These are phyloP conservation scores for Oxygymnocypris stewartii DNA, from an alignment of 2,113 vertebrate species.

Conservation along the genomic window DNA sequence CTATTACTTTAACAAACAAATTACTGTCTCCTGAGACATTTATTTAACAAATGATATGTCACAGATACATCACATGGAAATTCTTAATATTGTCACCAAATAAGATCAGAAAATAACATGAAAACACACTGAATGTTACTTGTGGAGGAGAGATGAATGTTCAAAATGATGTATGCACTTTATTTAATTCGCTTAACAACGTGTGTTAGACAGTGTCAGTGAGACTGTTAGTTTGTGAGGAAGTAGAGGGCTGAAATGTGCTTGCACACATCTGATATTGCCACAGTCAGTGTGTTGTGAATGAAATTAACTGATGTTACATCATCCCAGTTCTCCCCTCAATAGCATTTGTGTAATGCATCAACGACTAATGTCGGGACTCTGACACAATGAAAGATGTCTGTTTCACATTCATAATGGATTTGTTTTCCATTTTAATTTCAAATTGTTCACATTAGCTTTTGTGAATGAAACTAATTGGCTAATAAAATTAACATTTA, in stretches of 20 bases:
- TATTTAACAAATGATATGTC: not conserved
- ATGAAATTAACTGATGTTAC: constrained; percentile 1
- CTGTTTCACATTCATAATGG: not conserved
- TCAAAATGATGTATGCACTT: not conserved
- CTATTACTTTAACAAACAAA: too few species aligned
- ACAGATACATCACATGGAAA: not conserved
- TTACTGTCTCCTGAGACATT: not conserved
- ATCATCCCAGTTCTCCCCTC: not conserved
- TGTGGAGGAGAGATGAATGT: not conserved
- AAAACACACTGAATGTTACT: not conserved
- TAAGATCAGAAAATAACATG: not conserved
- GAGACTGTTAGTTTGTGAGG: not conserved
- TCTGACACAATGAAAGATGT: not conserved
- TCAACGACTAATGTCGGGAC: not conserved
- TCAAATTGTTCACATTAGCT: not conserved
- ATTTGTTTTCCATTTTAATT: not conserved
- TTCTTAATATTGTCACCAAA: not conserved
- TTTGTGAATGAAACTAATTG: too few species aligned
- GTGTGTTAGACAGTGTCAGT: not conserved
- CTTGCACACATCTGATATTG: not conserved
- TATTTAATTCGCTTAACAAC: not conserved
- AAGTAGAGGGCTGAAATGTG: not conserved
- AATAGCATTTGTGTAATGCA: not conserved
- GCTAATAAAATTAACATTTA: too few species aligned
- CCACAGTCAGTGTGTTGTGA: not conserved